These are phyloP conservation scores for Listronotus bonariensis DNA, from an alignment of 1,140 invertebrate genomes.

Conservation along the genomic window DNA sequence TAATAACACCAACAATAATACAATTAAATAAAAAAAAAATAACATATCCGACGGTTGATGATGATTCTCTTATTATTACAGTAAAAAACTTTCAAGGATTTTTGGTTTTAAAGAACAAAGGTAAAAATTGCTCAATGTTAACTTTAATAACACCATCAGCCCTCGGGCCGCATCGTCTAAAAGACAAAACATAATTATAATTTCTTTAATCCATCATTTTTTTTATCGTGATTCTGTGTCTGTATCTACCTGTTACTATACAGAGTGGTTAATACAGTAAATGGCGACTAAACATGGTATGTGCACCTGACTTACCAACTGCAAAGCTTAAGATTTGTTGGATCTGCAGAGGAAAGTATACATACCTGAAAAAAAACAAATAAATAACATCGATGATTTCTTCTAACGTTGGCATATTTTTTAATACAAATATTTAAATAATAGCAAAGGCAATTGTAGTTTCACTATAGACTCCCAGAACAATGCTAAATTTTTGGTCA, in stretches of 20 bases:
- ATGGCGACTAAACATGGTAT: too few relatives aligned
- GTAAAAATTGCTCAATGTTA: conserved; percentile 13
- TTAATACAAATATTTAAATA: too few relatives aligned
- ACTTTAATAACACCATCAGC: conserved; percentile 31
- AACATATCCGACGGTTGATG: conserved; percentile 2
- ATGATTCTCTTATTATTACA: conserved; percentile 3
- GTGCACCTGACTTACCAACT: too few relatives aligned
- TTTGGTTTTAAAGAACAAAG: conserved; percentile 18
- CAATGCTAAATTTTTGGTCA: too few relatives aligned
- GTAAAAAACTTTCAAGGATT: conserved; percentile 19
- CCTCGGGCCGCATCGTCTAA: conserved; percentile 12
- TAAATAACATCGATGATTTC: too few relatives aligned
- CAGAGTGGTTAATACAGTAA: not conserved
- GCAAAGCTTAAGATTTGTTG: too few relatives aligned
- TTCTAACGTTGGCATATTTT: too few relatives aligned
- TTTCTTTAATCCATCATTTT: conserved; percentile 12
- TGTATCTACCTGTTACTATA: not conserved
- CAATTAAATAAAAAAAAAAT: conserved; percentile 5
- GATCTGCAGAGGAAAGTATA: too few relatives aligned
- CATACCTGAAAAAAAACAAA: too few relatives aligned
- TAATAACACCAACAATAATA: not conserved
- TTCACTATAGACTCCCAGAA: too few relatives aligned
- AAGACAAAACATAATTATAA: conserved; percentile 23
- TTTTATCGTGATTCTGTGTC: not conserved
- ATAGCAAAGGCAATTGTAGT: too few relatives aligned